Base-by-base conservation (phyloP, 2,797 vertebrate genomes). In the Pipistrellus nathusii region DNA sequence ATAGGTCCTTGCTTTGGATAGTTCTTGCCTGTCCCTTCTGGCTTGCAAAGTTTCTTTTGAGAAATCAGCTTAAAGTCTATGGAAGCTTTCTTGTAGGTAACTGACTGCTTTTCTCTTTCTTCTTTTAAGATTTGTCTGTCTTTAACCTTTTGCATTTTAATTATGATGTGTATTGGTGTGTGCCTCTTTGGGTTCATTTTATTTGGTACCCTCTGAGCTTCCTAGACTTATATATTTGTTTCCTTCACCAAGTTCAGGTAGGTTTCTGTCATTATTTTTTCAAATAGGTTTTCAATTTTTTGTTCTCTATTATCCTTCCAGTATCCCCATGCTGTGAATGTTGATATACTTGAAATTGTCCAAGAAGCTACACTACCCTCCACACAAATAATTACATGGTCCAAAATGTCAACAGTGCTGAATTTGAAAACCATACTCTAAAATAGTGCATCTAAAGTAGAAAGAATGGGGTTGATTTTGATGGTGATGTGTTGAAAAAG, bases 351-450 rank as follows among this genome's bases (percentile, higher is more conserved):
- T 68, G 17, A 32, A 68, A 18, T 35, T 68, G 64, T 35, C n/a
- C n/a, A 17, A 68, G 17, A 32, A 32, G 64, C 64, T 68, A 32
- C n/a, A 20, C 17, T 68, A 68, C 35, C n/a, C 15, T 17, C 12
- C 7, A 15, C 15, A 48, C 4, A 27, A 88, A 85, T 32, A 57
- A 59, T 81, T 57, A 44, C 7, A 38, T 44, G 62, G 2, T 17
- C 21, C 30, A 20, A 68, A 64, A 68, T 51, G 2, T 78, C 51
- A 48, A 41, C 4, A 64, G n/a, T 32, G 25, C 3, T 81, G 25
- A 66, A 14, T 84, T 55, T 72, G 77, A 95, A 82, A 93, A 84
- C 11, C 20, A 59, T 92, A 11, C 2, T 38, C 76, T 83, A 41
- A 87, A 88, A 66, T 7, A 21, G 30, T 48, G 2, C 15, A 77